Conservation (phyloP, 1,140 invertebrate species). For the Ectropis grisescens region DNA sequence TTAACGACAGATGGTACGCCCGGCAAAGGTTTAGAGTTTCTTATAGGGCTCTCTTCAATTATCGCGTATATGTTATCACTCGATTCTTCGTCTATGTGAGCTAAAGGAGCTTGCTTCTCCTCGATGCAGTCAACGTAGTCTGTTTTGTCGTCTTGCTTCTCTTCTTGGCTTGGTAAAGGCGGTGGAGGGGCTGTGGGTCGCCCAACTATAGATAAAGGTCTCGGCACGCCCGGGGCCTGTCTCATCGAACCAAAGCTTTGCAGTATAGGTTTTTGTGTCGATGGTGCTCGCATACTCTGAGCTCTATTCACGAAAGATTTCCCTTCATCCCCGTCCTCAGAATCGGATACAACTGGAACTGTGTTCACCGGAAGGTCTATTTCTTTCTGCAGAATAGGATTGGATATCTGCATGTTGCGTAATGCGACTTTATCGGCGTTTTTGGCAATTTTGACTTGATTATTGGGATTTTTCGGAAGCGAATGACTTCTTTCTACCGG, state of each 20-base stretch:
- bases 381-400: conserved; percentile 80
- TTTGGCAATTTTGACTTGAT: conserved; percentile 74
- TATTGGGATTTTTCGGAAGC: conserved; percentile 71
- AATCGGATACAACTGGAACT: conserved; percentile 71
- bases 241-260: conserved; percentile 86
- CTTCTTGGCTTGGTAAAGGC: conserved; percentile 68
- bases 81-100: conserved; percentile 76
- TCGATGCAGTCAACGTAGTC: conserved; percentile 86
- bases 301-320: conserved; percentile 77
- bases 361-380: conserved; percentile 73
- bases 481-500: conserved; percentile 71
- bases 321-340: conserved; percentile 52
- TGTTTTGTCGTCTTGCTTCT: conserved; percentile 40
- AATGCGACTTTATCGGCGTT: conserved; percentile 78
- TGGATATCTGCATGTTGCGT: conserved; percentile 84
- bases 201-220: conserved; percentile 80
- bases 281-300: conserved; percentile 80
- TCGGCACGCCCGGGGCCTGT: conserved; percentile 70
- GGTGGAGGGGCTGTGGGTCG: conserved; percentile 75
- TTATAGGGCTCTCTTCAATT: conserved; percentile 79
- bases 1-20: conserved; percentile 20
- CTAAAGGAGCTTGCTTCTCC: conserved; percentile 70
- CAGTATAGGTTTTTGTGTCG: conserved; percentile 69
- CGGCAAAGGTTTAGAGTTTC: conserved; percentile 36
- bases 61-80: conserved; percentile 88